Base-by-base conservation (phyloP, 35 echinoderm and acorn worm genomes). In the Apostichopus japonicus region DNA sequence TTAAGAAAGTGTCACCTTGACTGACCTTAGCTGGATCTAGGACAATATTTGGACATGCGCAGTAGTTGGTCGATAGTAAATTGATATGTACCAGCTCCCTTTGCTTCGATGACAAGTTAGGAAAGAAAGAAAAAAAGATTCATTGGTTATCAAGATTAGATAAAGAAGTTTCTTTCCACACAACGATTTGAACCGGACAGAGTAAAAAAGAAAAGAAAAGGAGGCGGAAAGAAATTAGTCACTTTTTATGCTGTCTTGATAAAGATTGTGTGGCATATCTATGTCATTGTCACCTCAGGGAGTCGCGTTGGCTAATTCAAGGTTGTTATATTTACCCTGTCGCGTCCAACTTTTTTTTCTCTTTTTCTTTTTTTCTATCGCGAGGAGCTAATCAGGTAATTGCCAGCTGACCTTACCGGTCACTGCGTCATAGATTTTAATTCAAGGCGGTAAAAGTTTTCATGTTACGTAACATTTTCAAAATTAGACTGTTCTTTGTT, bases 31-130 rank as follows among this genome's bases (percentile, higher is more conserved):
- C 21, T 23, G 56, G 54, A 84, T 84, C 81, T 84, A 57, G 53
- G 81, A 84, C 81, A 84, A 84, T 84, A 84, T 84, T 84, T 84
- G 24, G 81, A 84, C 81, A 84, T 84, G 81, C 81, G 81, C 81
- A 56, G 81, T 84, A 58, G 81, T 84, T 84, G 81, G 81, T 84
- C 81, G 24, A 6, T 24, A 16, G 54, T 16, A 80, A 5, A 11
- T 27, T 80, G 54, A 80, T 14, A 24, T 15, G 78, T 53, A 53
- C 78, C 78, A 24, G 6, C 54, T 27, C 27, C 54, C 78, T 8
- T 16, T 27, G 51, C 78, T 13, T 13, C 57, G 8, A 61, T 61
- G 13, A 61, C 57, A 61, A 61, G 57, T 61, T 61, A 67, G 16
- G 62, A 65, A 65, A 65, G 62, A 65, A 65, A 65, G 6, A 65